Base-by-base conservation (phyloP, 2,888 invertebrate genomes). In the Harmothoe impar region DNA sequence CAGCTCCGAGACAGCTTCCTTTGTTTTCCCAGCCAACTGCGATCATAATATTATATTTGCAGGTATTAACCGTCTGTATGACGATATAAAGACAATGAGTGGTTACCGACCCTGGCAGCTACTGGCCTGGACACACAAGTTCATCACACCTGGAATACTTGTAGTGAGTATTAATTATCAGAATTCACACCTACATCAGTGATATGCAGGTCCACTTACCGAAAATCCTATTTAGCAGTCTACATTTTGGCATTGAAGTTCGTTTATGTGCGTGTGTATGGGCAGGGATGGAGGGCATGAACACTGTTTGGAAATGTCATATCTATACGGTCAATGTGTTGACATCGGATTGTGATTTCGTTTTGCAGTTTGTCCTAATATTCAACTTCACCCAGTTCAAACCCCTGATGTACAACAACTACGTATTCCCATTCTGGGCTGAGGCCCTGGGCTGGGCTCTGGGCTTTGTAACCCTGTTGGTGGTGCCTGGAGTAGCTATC, bases 301-400 rank as follows among this genome's bases (percentile, higher is more conserved):
- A n/a, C n/a, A n/a, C n/a, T n/a, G n/a, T 43, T 92, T 23, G 92
- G 93, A 84, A 91, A 91, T 91, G 15, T n/a, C n/a, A n/a, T n/a
- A n/a, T n/a, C n/a, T n/a, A n/a, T n/a, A n/a, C n/a, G n/a, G n/a
- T n/a, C n/a, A n/a, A n/a, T n/a, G n/a, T n/a, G n/a, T n/a, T n/a
- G n/a, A n/a, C n/a, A n/a, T 10, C 3, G 10, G 43, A 43, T 7
- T 43, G 43, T 43, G 43, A 10, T 10, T 7, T 10, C 10, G 5
- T 43, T 43, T 62, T 62, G 20, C 62, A 62, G 62, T 62, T 62
- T n/a, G 62, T 62, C 23, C 20, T 62, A 3, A 62, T 62, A 20
- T 62, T 62, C 62, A 92, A 91, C 91, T 68, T 91, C 33, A 35
- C 72, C 29, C 89, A 91, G 35, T 90, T 91, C 90, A 91, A 92